Base-by-base conservation (phyloP, 2,113 vertebrate species). In the Barnardius zonarius region DNA sequence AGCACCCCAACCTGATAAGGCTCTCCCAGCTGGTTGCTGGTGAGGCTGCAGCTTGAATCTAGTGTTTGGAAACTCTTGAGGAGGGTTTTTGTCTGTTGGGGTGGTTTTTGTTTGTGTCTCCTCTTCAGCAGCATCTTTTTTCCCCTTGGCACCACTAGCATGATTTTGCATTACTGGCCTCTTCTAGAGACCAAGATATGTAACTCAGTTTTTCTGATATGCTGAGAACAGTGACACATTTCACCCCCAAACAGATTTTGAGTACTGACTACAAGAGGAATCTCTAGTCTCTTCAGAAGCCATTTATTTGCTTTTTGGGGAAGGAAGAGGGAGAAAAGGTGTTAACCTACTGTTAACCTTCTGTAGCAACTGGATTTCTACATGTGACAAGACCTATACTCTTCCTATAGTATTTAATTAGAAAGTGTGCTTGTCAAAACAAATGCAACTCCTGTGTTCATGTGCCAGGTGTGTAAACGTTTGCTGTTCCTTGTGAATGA, bases 91-190 rank as follows among this genome's bases (percentile, higher is more conserved):
- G 49, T 73, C 17, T 30, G 2, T 15, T 10, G 4, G 2, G 6
- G 22, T 70, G 55, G 12, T 2, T 30, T 73, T 78, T 63, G 7
- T 44, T 54, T 33, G 16, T 17, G 9, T 67, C 1, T 33, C n/a
- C 62, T 25, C 6, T 83, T 48, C n/a, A 69, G 7, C 10, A 24
- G 4, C 35, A 5, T 3, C 1, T 28, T 20, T 73, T 52, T 41
- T 24, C 10, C 3, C 3, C 11, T 55, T 57, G 17, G 18, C 19
- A 39, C 12, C 0, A 1, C 23, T 77, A 10, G 14, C 10, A 0
- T 46, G 4, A 6, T 70, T 88, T 33, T 48, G 22, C 14, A 13
- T 86, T 76, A 41, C 6, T 23, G 23, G 22, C 13, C 9, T 64
- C 4, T 28, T 87, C 28, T 16, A 63, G 55, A 75, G 75, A 30